These are phyloP conservation scores for Dallia pectoralis DNA, from an alignment of 2,797 vertebrate species.

Conservation along the genomic window DNA sequence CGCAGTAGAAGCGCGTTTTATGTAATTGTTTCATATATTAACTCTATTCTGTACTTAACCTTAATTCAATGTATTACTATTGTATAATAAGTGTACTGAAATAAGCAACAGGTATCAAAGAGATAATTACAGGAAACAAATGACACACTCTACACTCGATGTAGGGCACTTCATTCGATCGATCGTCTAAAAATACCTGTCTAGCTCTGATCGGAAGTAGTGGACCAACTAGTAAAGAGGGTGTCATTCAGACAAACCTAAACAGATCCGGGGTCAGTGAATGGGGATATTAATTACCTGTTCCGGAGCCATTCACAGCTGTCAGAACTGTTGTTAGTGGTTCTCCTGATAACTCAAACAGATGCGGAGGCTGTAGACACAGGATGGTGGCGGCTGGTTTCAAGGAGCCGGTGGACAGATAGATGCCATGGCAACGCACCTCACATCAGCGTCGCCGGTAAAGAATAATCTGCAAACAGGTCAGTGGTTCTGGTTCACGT, in stretches of 20 bases:
- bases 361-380: slow-evolving; percentile 22
- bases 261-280: slow-evolving; percentile 42
- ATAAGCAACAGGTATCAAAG: slow-evolving; percentile 40
- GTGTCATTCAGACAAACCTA: not conserved
- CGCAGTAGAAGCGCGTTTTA: not conserved
- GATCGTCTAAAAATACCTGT: too few species aligned
- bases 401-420: slow-evolving; percentile 4
- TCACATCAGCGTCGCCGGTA: too few species aligned
- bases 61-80: slow-evolving; percentile 41
- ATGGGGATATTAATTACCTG: slow-evolving; percentile 42
- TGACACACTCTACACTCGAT: too few species aligned
- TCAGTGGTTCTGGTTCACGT: too few species aligned
- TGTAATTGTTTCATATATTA: slow-evolving; percentile 29
- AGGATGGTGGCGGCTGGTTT: not conserved
- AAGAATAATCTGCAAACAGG: too few species aligned
- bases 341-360: slow-evolving; percentile 14
- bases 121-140: slow-evolving; percentile 32
- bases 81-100: slow-evolving; percentile 36
- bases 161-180: not conserved
- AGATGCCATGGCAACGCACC: not conserved
- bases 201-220: too few species aligned
- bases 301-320: slow-evolving; percentile 20
- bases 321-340: not conserved
- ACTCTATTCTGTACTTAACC: slow-evolving; percentile 33
- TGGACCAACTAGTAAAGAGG: too few species aligned